Conservation (phyloP, 2,888 invertebrate genomes). For the Acanthosepion lycidas region DNA sequence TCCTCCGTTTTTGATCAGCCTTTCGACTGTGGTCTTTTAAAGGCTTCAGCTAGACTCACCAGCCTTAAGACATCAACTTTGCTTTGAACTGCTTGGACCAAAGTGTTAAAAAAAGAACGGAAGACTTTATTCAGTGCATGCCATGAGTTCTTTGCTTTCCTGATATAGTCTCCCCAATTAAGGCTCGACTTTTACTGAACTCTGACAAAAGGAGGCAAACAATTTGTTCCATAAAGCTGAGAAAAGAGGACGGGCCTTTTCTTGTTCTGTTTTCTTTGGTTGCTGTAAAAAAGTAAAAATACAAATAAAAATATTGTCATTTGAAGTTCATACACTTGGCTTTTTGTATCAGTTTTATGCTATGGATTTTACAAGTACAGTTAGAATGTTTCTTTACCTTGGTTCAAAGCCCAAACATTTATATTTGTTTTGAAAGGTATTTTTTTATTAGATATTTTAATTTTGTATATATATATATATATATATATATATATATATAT, state of each 20-base stretch:
- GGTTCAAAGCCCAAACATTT: no score
- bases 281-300: background rate
- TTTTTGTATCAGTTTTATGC: background rate
- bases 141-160: background rate
- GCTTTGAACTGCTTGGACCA: background rate
- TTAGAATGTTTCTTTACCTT: no score
- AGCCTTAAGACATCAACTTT: background rate
- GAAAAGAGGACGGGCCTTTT: background rate
- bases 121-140: background rate
- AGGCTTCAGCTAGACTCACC: background rate
- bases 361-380: background rate
- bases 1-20: background rate
- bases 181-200: background rate
- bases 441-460: no score
- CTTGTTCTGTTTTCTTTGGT: background rate
- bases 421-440: no score
- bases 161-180: background rate
- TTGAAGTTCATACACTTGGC: background rate
- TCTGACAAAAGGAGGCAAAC: slow-evolving; percentile 9
- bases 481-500: no score
- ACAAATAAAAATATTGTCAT: background rate
- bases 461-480: no score
- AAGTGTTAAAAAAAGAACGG: background rate
- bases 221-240: background rate
- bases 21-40: background rate